Conservation (phyloP, 2,888 invertebrate species). For the Drymonia ruficornis region DNA sequence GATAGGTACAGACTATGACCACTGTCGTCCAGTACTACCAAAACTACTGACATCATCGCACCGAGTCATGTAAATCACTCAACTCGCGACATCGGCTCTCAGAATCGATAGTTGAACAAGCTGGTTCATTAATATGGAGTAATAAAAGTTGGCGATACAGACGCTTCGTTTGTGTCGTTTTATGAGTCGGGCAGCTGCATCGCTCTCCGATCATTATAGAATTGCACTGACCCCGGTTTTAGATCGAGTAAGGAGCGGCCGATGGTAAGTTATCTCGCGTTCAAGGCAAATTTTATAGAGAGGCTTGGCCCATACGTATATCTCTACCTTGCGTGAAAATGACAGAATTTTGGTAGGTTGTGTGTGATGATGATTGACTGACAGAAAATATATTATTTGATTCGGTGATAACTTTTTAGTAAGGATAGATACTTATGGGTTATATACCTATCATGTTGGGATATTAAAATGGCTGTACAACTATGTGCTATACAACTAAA, state of each 20-base stretch:
- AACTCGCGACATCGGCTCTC: conserved; percentile 69
- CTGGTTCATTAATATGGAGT: conserved; percentile 75
- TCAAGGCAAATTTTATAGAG: conserved; percentile 14
- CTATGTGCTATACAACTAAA: too few relatives aligned
- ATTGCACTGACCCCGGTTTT: conserved; percentile 68
- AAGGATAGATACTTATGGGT: too few relatives aligned
- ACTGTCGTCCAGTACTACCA: conserved; percentile 21
- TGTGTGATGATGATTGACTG: too few relatives aligned
- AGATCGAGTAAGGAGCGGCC: conserved; percentile 32
- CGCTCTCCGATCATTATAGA: conserved; percentile 48
- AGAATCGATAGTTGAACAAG: conserved; percentile 80
- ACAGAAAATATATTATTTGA: too few relatives aligned
- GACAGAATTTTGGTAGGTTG: too few relatives aligned
- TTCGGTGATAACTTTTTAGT: too few relatives aligned
- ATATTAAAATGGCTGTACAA: too few relatives aligned
- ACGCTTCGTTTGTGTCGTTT: conserved; percentile 71
- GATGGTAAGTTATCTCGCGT: conserved; percentile 18
- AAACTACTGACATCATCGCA: conserved; percentile 41
- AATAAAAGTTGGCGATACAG: conserved; percentile 73
- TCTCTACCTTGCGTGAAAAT: too few relatives aligned
- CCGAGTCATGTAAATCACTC: conserved; percentile 66
- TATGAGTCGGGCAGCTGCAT: conserved; percentile 78
- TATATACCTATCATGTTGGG: too few relatives aligned
- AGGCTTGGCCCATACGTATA: background rate
- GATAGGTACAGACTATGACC: conserved; percentile 21